A percentile compares a stretch with the other conserved stretches of the same genome.
Conservation (phyloP, 2,113 vertebrate genomes). For the Tor tambroides region DNA sequence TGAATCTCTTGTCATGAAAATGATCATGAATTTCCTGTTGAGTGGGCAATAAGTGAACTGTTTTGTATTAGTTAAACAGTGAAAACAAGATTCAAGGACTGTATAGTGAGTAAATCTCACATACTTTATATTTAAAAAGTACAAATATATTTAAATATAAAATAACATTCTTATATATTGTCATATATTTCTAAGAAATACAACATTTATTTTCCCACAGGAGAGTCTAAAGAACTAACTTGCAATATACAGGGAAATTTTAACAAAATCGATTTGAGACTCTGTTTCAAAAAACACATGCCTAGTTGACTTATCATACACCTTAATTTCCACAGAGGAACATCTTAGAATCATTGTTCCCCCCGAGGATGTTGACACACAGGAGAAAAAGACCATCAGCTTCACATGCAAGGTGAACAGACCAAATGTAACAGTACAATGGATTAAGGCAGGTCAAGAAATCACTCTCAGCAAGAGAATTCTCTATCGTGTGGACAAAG, state of each 20-base stretch:
- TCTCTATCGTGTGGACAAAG: constrained; percentile 90
- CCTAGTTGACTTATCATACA: constrained; percentile 6
- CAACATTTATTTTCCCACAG: too few species aligned
- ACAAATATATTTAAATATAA: neutral
- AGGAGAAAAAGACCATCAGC: constrained; percentile 93
- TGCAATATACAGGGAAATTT: neutral
- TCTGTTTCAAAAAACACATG: neutral
- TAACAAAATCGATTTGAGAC: neutral
- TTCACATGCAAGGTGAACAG: constrained; percentile 98
- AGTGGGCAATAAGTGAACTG: neutral
- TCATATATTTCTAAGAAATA: neutral
- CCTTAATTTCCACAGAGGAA: constrained; percentile 82
- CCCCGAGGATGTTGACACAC: constrained; percentile 93
- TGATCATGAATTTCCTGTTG: neutral
- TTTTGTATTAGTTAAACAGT: neutral
- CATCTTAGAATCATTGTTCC: constrained; percentile 91
- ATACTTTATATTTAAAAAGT: too few species aligned
- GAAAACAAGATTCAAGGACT: too few species aligned
- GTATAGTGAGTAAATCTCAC: too few species aligned
- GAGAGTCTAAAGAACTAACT: neutral
- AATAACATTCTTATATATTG: neutral
- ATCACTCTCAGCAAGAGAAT: constrained; percentile 84
- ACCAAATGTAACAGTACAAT: constrained; percentile 87
- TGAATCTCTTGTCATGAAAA: neutral
- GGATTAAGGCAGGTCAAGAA: constrained; percentile 92